These are phyloP conservation scores for Sorex fumeus DNA, from an alignment of 2,113 vertebrate species.

Conservation along the genomic window DNA sequence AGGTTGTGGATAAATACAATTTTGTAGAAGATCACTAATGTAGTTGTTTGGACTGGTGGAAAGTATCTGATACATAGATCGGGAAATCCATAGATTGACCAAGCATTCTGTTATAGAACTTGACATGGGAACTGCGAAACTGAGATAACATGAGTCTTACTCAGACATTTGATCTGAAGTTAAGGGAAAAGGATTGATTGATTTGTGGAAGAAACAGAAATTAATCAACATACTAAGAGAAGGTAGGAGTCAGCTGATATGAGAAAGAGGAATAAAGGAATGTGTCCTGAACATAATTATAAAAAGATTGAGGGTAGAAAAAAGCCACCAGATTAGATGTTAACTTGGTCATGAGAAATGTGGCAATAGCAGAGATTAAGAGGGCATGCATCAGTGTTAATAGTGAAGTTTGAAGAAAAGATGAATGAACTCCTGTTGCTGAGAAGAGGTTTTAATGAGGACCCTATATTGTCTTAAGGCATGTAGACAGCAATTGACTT, in stretches of 20 bases:
- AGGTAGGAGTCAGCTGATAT: background rate
- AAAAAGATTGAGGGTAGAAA: background rate
- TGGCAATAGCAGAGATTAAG: background rate
- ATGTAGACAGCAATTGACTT: background rate
- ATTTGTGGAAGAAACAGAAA: background rate
- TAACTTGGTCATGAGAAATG: background rate
- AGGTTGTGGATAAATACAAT: background rate
- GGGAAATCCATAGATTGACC: background rate
- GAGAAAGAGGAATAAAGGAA: background rate
- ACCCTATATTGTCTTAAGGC: background rate
- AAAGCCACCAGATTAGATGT: background rate
- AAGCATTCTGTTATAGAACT: background rate
- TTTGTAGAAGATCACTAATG: background rate
- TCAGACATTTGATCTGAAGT: background rate
- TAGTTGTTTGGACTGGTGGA: background rate
- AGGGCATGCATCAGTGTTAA: background rate
- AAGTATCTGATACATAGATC: background rate
- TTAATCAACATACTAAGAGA: background rate
- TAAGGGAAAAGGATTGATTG: background rate
- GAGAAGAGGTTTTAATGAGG: conserved; percentile 9
- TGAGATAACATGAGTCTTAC: background rate
- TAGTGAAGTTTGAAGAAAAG: background rate
- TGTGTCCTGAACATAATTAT: background rate
- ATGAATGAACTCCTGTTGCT: background rate
- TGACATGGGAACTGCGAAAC: background rate